Evolutionary conservation across 2,797 vertebrate genomes (phyloP).

Genomic region (Margarornis squamiger): DNA sequence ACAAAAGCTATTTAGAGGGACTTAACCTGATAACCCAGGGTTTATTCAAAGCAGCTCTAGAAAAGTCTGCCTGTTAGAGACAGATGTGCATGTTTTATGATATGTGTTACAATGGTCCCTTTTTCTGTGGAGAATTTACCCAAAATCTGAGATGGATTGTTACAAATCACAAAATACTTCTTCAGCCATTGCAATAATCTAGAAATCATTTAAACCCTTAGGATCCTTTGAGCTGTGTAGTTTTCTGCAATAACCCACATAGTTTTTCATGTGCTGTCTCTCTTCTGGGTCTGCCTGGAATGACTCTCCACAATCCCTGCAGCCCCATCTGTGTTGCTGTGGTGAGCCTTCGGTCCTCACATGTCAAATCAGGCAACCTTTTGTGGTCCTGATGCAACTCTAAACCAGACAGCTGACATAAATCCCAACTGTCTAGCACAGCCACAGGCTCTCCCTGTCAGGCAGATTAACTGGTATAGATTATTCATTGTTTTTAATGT

Average conservation of each 20-base stretch:
- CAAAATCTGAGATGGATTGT: neutral
- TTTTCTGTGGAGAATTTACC: neutral
- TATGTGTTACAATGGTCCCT: neutral
- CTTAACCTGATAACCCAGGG: neutral
- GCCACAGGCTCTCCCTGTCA: neutral
- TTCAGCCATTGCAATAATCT: neutral
- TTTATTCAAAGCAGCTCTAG: neutral
- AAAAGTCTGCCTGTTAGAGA: neutral
- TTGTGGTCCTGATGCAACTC: neutral
- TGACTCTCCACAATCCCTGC: neutral
- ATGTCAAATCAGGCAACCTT: neutral
- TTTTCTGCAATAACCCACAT: neutral
- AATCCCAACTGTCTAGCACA: neutral
- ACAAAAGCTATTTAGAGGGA: neutral
- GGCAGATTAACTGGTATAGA: neutral
- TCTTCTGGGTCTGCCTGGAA: neutral
- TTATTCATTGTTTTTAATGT: neutral
- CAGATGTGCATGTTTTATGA: neutral
- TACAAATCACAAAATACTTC: neutral
- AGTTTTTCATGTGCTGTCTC: neutral
- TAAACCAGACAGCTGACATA: neutral
- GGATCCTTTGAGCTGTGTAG: neutral
- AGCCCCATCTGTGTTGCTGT: neutral
- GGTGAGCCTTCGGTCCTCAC: neutral
- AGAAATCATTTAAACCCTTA: neutral